phyloP scores from a whole-genome alignment of 2,797 vertebrate genomes.

The Graptemys geographica region DNA sequence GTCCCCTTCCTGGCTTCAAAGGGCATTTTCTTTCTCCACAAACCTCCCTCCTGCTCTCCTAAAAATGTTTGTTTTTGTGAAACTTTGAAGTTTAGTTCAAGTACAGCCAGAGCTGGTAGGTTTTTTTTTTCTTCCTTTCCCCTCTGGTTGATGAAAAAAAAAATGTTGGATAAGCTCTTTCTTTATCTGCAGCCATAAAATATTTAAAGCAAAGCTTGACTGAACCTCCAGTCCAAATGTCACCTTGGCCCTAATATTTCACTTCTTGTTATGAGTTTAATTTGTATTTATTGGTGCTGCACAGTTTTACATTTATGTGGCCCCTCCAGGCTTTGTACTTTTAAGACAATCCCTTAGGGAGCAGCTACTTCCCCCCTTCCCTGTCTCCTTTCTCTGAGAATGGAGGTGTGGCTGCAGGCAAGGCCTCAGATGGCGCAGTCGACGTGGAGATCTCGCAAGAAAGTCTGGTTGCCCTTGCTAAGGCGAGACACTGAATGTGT shows the following conservation, averaged over 20 bases:
- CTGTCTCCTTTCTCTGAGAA: constrained; percentile 12
- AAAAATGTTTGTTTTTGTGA: constrained; percentile 71
- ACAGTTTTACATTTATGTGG: constrained; percentile 15
- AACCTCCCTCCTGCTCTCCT: not conserved
- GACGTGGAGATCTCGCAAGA: constrained; percentile 1
- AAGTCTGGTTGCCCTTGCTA: constrained; percentile 21
- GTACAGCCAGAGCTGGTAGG: constrained; percentile 56
- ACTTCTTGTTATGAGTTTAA: constrained; percentile 68
- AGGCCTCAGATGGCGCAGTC: not conserved
- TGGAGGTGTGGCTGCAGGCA: constrained; percentile 1
- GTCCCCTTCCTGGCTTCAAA: constrained; percentile 63
- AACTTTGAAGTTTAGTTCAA: constrained; percentile 71
- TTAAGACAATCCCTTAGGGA: constrained; percentile 36
- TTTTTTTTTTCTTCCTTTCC: not conserved
- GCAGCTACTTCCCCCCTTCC: not conserved
- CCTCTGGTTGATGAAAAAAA: constrained; percentile 26
- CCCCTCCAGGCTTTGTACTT: constrained; percentile 17
- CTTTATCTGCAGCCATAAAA: constrained; percentile 71
- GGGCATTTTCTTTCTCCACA: constrained; percentile 24
- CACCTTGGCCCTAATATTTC: constrained; percentile 73
- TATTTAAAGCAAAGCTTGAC: constrained; percentile 72
- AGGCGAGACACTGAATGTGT: not conserved
- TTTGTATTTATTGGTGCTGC: constrained; percentile 67
- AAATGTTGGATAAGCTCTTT: constrained; percentile 37
- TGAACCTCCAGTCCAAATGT: constrained; percentile 67